These are phyloP conservation scores for Acanthopleura granulata DNA, from an alignment of 2,888 invertebrate species.

Conservation along the genomic window DNA sequence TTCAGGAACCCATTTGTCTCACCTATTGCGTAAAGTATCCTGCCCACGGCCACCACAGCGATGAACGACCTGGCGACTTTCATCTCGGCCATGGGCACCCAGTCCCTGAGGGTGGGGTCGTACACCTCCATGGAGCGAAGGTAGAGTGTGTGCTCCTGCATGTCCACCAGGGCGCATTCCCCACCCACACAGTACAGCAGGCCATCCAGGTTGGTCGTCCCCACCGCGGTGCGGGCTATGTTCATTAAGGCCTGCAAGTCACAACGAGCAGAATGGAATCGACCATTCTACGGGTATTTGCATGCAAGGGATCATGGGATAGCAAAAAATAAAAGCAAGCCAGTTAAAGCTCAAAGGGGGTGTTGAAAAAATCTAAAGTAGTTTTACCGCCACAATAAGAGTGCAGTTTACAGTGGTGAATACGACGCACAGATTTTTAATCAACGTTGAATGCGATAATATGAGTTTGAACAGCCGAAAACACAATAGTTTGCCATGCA, in stretches of 20 bases:
- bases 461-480: no score
- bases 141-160: conserved; percentile 65
- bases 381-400: no score
- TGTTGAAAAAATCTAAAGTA: no score
- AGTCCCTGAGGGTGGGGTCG: conserved; percentile 59
- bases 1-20: conserved; percentile 7
- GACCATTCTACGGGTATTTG: no score
- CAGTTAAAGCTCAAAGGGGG: no score
- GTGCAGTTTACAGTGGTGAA: no score
- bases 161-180: conserved; percentile 64
- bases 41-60: conserved; percentile 86
- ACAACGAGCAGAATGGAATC: no score
- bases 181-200: conserved; percentile 64
- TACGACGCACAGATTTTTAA: no score
- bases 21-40: conserved; percentile 70
- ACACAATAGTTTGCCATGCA: no score
- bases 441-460: no score
- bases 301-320: no score
- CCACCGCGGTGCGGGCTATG: conserved; percentile 64
- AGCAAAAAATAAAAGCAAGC: no score
- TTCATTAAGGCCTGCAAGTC: conserved; percentile 43
- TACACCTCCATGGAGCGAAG: conserved; percentile 63
- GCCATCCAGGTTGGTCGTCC: conserved; percentile 58
- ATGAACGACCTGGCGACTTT: conserved; percentile 73
- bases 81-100: conserved; percentile 59